Base-by-base conservation (phyloP, 2,113 vertebrate species). In the Cyprinodon tularosa region DNA sequence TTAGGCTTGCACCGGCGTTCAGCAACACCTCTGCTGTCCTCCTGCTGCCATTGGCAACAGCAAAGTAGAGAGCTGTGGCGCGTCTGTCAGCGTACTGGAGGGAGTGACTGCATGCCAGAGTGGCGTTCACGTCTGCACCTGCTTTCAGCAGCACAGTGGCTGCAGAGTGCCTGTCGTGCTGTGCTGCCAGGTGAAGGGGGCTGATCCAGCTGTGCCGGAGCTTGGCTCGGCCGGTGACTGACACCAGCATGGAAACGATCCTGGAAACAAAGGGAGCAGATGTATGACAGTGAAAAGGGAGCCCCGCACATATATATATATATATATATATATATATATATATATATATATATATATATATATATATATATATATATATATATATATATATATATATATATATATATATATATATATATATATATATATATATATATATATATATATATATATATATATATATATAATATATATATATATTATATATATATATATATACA, bases 181-280 rank as follows among this genome's bases (percentile, higher is more conserved):
- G 95, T 0, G 97, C 96, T 0, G 97, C 96, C 68, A 99, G 83
- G 88, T 99, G 97, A 74, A 99, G 93, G 37, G 97, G 97, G 81
- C 95, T 98, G 92, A 99, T 93, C 59, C 96, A 95, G 0, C 97
- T 96, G 12, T 96, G 92, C 66, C 96, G 96, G 73, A 98, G 80
- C 4, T 94, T 93, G 38, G 93, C 93, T 65, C 96, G 95, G 71
- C 97, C 98, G 1, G 96, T 99, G 83, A 97, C 95, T 0, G 97
- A 95, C 75, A 97, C 91, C 50, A 99, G 91, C 93, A 95, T 90
- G 76, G 95, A 94, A 62, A 99, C 96, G 65, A 98, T 95, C 89
- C 98, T 99, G 81, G 22, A 82, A 45, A 91, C 77, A 88, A 76
- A 77, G 44, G 8, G 17, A 67, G 39, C 4, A 60, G 37, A 38